Percentiles rank a stretch among this genome's conserved stretches.
Conservation (phyloP, 2,797 vertebrate species). For the Intellagama lesueurii region DNA sequence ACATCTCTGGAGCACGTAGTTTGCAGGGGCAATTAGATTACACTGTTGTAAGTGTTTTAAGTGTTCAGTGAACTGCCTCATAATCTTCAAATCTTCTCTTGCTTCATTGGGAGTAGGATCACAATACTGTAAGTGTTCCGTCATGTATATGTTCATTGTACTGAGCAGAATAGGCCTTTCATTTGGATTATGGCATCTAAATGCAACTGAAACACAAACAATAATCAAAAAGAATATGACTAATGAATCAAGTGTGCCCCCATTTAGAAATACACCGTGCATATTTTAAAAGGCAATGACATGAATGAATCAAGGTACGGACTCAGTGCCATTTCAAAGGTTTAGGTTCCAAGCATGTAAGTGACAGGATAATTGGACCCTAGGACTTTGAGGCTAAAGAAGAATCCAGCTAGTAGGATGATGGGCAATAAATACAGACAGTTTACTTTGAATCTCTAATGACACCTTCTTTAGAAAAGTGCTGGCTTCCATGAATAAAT, state of each 20-base stretch:
- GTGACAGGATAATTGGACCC: constrained; percentile 6
- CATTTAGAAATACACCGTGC: constrained; percentile 12
- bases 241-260: constrained; percentile 35
- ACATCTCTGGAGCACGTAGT: constrained; percentile 14
- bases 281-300: constrained; percentile 22
- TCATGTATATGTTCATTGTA: constrained; percentile 30
- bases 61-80: constrained; percentile 33
- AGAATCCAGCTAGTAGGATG: constrained; percentile 32
- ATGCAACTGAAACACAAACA: constrained; percentile 40
- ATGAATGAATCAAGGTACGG: not conserved
- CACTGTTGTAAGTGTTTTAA: constrained; percentile 30
- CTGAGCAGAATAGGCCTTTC: constrained; percentile 35
- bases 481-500: constrained; percentile 37
- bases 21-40: constrained; percentile 27
- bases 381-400: constrained; percentile 14
- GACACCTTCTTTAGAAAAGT: constrained; percentile 31
- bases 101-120: constrained; percentile 38
- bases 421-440: not conserved
- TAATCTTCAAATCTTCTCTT: constrained; percentile 38
- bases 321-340: constrained; percentile 17
- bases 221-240: constrained; percentile 48
- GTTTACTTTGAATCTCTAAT: constrained; percentile 20
- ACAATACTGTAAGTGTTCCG: constrained; percentile 9
- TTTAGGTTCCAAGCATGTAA: constrained; percentile 7
- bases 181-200: constrained; percentile 40